Evolutionary conservation across 2,888 invertebrate genomes (phyloP), one percentile per base, ranked within the genome.

Genomic region (Thysanoteuthis rhombus): DNA sequence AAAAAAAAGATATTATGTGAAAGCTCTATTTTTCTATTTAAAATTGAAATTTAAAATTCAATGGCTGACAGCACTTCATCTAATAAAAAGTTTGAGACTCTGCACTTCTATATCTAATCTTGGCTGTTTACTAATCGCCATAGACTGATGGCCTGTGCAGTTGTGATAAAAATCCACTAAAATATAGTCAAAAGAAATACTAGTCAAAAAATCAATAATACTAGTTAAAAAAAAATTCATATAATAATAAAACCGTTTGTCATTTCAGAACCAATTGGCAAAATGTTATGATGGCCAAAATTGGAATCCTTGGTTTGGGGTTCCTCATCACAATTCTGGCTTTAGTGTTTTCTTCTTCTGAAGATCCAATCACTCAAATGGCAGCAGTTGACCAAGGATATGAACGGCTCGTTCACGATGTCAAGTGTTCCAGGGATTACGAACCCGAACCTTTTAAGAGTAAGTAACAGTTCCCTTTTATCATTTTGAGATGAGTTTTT

Each of bases 351-450:
- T 42, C 12, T 45, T 42, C 12, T 45, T n/a, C 42, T 19, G 47
- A 28, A 22, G 52, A 75, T 36, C 58, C 40, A 42, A 32, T 45
- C n/a, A 40, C 92, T n/a, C 42, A 45, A 16, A 45, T 94, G 92
- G 94, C 93, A 19, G 89, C 93, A 12, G 94, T 89, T 4, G 91
- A 92, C 39, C n/a, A 58, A n/a, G 92, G 39, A 28, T 91, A 90
- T 19, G 92, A 92, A 8, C 94, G 92, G 93, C 93, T 92, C 12
- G 93, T 93, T 6, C 58, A 89, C 58, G 91, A 94, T 92, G 93
- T 95, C 8, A 93, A 94, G 32, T 95, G 95, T 92, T 95, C 95
- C 32, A 93, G 93, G 39, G 95, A 95, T 89, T 95, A 95, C 52
- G 58, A 92, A 28, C n/a, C 89, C 32, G 95, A 95, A 93, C 92